Evolutionary conservation across 2,888 invertebrate genomes (phyloP).

Genomic region (Idaea biselata): DNA sequence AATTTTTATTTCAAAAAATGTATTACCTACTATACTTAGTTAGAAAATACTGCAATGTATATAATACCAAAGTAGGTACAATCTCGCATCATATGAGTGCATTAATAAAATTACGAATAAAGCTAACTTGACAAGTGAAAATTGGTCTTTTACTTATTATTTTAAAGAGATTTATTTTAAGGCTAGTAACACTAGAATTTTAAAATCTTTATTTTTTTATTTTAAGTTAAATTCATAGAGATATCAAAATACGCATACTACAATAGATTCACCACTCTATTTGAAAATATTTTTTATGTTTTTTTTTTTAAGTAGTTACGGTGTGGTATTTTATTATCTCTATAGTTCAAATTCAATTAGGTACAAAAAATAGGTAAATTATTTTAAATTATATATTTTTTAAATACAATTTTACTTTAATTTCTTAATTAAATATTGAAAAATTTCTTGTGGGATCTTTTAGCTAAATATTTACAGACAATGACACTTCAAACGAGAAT

Average conservation of each 20-base stretch:
- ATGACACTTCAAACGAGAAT: conserved; percentile 45
- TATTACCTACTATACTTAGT: no score
- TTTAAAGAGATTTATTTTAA: conserved; percentile 26
- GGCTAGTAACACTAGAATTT: conserved; percentile 6
- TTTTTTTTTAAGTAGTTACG: neutral
- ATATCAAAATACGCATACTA: neutral
- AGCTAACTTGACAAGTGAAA: conserved; percentile 54
- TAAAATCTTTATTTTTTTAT: conserved; percentile 1
- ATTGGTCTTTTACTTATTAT: conserved; percentile 55
- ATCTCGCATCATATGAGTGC: conserved; percentile 20
- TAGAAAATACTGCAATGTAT: conserved; percentile 25
- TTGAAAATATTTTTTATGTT: neutral
- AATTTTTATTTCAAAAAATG: no score
- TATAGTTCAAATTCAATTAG: neutral
- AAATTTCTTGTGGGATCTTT: neutral
- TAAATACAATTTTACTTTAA: conserved; percentile 18
- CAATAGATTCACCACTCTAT: no score
- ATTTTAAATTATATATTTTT: conserved; percentile 16
- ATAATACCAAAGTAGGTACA: conserved; percentile 21
- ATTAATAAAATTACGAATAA: conserved; percentile 34
- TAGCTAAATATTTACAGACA: conserved; percentile 33
- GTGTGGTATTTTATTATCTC: neutral
- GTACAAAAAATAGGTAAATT: conserved; percentile 5
- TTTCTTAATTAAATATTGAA: conserved; percentile 8
- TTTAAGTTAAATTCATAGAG: conserved; percentile 8